phyloP scores from a whole-genome alignment of 2,113 vertebrate species.

The Melanerpes formicivorus region DNA sequence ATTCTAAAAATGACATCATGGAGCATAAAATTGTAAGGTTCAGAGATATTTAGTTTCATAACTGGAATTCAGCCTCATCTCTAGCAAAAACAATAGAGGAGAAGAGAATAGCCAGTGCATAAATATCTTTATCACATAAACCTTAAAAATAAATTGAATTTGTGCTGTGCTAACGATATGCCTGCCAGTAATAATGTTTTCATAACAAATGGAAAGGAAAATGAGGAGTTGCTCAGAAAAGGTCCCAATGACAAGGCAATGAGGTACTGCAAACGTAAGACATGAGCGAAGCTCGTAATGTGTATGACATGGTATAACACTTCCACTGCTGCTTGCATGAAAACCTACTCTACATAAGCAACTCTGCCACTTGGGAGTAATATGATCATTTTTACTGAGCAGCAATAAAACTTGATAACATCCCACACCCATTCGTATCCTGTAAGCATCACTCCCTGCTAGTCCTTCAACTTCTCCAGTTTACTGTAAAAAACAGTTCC shows the following conservation, averaged over 20 bases:
- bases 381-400: slow-evolving; percentile 8
- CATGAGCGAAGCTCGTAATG: not conserved
- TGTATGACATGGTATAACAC: not conserved
- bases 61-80: not conserved
- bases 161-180: not conserved
- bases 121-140: not conserved
- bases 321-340: slow-evolving; percentile 2
- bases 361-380: slow-evolving; percentile 13
- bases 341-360: not conserved
- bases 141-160: not conserved
- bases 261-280: not conserved
- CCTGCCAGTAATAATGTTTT: slow-evolving; percentile 16
- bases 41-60: not conserved
- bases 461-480: slow-evolving; percentile 49
- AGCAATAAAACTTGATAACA: slow-evolving; percentile 40
- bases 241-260: not conserved
- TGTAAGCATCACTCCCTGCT: slow-evolving; percentile 60
- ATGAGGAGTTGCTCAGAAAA: slow-evolving; percentile 3
- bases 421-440: slow-evolving; percentile 43
- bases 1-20: not conserved
- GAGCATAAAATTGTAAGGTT: not conserved
- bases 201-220: not conserved
- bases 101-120: not conserved
- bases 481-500: slow-evolving; percentile 3
- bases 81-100: not conserved